Evolutionary conservation across 2,113 vertebrate genomes (phyloP), one percentile per base, ranked within the genome.

Genomic region (Microcebus griseorufus): DNA sequence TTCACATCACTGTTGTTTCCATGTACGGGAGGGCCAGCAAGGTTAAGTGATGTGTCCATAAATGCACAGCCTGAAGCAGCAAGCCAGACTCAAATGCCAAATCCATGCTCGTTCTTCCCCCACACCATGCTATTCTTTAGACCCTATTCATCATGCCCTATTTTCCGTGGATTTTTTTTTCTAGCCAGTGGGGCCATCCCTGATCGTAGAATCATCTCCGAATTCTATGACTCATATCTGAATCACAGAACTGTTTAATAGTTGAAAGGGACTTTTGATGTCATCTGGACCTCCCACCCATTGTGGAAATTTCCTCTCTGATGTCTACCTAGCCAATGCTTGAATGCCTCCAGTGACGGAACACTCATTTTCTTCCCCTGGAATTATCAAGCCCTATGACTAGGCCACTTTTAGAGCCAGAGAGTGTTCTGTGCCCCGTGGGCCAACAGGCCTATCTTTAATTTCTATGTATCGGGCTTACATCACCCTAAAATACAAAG

Each of bases 171-270:
- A 70, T 45, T 88, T 94, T 94, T 51, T 51, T 93, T 93, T 82
- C 83, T 75, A 81, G 87, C 92, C 92, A 90, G 87, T n/a, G 65
- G 92, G 90, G 94, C 97, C 90, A 73, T 73, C 97, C 92, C 80
- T 64, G 92, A 90, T 85, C 80, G 88, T 88, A 95, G 95, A 95
- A 90, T 95, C 96, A 97, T 96, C 87, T 95, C 92, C 0, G 23
- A 96, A 94, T 97, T 90, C 96, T 97, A 79, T 98, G 97, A 98
- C 96, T 97, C 97, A 98, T 58, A 67, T 85, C 90, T 98, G 97
- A 98, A 95, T 97, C 97, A 98, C 80, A 76, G 75, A 95, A 85
- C 93, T 42, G 53, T 95, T 97, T 93, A 92, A 97, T 73, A 95
- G 90, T 85, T 97, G 95, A 94, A 93, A 95, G 92, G 88, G 96